Evolutionary conservation across 2,888 invertebrate genomes (phyloP), one percentile per base, ranked within the genome.

Genomic region (Ophonus ardosiacus): DNA sequence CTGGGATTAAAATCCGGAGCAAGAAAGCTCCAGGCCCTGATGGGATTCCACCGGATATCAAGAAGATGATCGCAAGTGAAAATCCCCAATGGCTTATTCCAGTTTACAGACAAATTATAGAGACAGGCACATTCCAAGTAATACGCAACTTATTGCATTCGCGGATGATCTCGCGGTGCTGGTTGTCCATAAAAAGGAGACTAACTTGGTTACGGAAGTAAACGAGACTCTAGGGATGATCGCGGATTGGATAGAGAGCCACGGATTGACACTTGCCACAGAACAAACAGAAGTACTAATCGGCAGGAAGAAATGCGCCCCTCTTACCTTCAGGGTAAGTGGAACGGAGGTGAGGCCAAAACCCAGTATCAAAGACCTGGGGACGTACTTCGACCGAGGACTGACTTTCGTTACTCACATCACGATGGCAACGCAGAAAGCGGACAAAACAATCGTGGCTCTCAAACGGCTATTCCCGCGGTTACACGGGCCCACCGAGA

Each of bases 351-450:
- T 74, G n/a, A 5, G 43, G 21, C 38, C 68, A 6, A 1, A 40
- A 17, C 5, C 10, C n/a, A 74, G 59, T 2, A 31, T 13, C 7
- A 56, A 56, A 74, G 31, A 74, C 40, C 68, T 85, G 10, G 85
- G 85, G 0, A 68, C 79, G 4, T 8, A 40, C 10, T 18, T 79
- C 65, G 43, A 51, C 4, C 18, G 38, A 24, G 56, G 68, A 6
- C 13, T 85, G 56, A 65, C 51, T 21, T 85, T 85, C 17, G 57
- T n/a, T 0, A 57, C 17, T 3, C 57, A 57, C 6, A 6, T 57
- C 7, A n/a, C 0, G 57, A 6, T 1, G 8, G 13, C 40, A 17
- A 63, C 18, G 6, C 17, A 31, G 57, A 82, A 68, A 24, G 68
- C 68, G 0, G 68, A 68, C 0, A 68, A n/a, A 0, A 68, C 68